A percentile compares a stretch with the other conserved stretches of the same genome.
Conservation (phyloP, 2,797 vertebrate genomes). For the Pseudopleuronectes americanus region DNA sequence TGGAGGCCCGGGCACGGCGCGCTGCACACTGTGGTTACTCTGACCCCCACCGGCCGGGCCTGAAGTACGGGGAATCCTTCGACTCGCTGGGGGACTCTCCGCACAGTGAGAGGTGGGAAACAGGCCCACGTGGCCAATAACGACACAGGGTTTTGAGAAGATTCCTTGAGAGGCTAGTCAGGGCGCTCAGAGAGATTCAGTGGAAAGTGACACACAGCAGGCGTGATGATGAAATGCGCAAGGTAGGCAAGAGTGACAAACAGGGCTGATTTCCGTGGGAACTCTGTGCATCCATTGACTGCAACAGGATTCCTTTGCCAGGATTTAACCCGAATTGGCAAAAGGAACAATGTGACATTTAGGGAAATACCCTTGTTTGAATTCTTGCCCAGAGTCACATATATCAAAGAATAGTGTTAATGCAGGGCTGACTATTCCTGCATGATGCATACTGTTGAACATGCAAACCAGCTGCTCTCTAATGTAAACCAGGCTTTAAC, state of each 20-base stretch:
- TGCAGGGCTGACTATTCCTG: too few relatives aligned
- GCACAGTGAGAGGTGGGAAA: conserved; percentile 94
- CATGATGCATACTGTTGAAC: too few relatives aligned
- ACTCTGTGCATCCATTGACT: conserved; percentile 21
- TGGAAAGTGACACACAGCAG: conserved; percentile 70
- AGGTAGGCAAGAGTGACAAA: conserved; percentile 61
- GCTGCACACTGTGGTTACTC: conserved; percentile 89
- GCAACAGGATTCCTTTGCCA: conserved; percentile 20
- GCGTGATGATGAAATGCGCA: conserved; percentile 60
- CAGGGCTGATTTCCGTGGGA: conserved; percentile 55
- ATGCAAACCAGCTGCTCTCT: too few relatives aligned
- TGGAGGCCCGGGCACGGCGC: conserved; percentile 92
- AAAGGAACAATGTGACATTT: conserved; percentile 20
- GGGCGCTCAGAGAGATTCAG: conserved; percentile 66
- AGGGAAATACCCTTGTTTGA: conserved; percentile 21
- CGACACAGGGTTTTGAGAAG: conserved; percentile 53
- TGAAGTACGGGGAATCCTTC: conserved; percentile 92
- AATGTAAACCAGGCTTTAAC: too few relatives aligned
- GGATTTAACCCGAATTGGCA: conserved; percentile 34
- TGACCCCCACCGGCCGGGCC: conserved; percentile 85
- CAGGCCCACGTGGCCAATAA: conserved; percentile 22
- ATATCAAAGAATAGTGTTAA: too few relatives aligned
- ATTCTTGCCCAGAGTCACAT: conserved; percentile 22
- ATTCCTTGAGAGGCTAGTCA: conserved; percentile 63
- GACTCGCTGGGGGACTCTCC: conserved; percentile 96